A percentile compares a stretch with the other conserved stretches of the same genome.
Evolutionary conservation across 2,797 vertebrate genomes (phyloP).

Genomic region (Takifugu rubripes): DNA sequence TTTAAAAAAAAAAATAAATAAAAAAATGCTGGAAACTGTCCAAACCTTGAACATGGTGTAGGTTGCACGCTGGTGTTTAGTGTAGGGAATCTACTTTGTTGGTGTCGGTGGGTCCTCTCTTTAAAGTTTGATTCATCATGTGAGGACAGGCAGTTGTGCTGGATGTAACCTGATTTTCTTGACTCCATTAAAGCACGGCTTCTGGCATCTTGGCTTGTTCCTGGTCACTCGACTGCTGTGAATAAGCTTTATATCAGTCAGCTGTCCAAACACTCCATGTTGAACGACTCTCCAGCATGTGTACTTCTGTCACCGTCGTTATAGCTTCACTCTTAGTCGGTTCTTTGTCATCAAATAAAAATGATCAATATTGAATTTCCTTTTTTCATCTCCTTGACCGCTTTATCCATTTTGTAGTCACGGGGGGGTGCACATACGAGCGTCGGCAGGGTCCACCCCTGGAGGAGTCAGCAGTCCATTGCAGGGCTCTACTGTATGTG

Average conservation of each 20-base stretch:
- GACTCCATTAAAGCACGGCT: no score
- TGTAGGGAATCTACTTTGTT: no score
- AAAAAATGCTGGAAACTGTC: conserved; percentile 4
- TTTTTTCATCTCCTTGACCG: no score
- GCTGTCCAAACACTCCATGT: conserved; percentile 69
- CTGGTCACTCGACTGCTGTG: conserved; percentile 54
- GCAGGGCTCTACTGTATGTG: no score
- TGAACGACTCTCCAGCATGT: conserved; percentile 59
- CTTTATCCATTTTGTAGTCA: no score
- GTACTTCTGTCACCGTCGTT: conserved; percentile 47
- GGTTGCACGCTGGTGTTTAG: conserved; percentile 1
- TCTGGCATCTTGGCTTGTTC: conserved; percentile 25
- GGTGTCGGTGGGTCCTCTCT: no score
- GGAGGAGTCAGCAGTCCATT: no score
- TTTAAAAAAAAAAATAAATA: conserved; percentile 2
- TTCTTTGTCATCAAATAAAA: not conserved
- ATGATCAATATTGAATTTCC: not conserved
- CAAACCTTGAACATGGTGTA: not conserved
- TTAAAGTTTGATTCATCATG: not conserved
- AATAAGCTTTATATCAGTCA: conserved; percentile 56
- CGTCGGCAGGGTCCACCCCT: no score
- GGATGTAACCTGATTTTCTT: conserved; percentile 3
- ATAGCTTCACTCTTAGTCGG: no score
- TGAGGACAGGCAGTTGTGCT: not conserved
- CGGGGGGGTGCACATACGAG: no score